Conservation (phyloP, 2,797 vertebrate species). For the Syngnathus rostellatus region DNA sequence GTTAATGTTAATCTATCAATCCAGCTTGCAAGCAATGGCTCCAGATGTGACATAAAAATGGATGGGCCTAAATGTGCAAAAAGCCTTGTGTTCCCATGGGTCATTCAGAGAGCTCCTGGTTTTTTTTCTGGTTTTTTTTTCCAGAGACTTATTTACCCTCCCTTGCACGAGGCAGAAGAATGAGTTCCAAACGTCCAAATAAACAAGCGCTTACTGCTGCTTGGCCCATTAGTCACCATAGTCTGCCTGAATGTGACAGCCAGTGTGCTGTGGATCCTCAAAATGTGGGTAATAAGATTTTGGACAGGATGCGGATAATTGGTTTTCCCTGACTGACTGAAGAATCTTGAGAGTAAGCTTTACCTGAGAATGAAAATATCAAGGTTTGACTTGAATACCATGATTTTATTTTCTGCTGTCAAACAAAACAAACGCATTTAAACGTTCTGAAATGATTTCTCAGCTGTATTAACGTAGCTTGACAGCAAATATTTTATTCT, state of each 20-base stretch:
- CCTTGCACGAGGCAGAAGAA: not conserved
- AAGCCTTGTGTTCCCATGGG: not conserved
- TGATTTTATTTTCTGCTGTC: not conserved
- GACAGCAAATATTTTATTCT: too few relatives aligned
- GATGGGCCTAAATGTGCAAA: conserved; percentile 4
- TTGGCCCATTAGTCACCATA: conserved; percentile 14
- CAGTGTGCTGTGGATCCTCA: conserved; percentile 13
- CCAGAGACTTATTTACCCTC: not conserved
- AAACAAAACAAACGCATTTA: not conserved
- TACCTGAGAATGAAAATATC: conserved; percentile 4
- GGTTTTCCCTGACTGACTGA: conserved; percentile 28
- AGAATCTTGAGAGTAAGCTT: conserved; percentile 8
- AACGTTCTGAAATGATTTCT: too few relatives aligned
- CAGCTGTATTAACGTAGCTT: not conserved
- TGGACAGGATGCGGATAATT: conserved; percentile 51
- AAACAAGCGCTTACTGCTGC: not conserved
- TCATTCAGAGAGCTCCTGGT: not conserved
- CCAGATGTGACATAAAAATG: conserved; percentile 7
- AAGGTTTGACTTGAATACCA: not conserved
- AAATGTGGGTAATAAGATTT: conserved; percentile 41
- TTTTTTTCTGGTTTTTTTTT: not conserved
- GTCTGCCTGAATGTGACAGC: conserved; percentile 23
- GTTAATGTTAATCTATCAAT: conserved; percentile 5
- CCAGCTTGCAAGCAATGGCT: conserved; percentile 12
- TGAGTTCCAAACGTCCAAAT: not conserved